These are phyloP conservation scores for Distichodus sexfasciatus DNA, from an alignment of 2,797 vertebrate species.

Conservation along the genomic window DNA sequence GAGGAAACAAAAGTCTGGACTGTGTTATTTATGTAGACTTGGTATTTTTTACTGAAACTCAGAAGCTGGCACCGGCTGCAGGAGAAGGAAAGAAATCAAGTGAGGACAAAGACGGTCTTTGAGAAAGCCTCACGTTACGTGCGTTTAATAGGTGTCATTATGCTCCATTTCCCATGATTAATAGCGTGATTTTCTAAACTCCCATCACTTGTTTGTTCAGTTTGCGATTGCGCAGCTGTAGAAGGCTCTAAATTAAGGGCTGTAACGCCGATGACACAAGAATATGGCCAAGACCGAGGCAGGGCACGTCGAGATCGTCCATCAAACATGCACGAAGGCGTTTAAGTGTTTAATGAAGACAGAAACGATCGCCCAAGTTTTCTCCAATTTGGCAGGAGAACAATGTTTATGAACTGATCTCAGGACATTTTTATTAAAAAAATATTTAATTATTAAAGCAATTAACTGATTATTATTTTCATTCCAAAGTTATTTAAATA, in stretches of 20 bases:
- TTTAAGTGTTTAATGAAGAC: neutral
- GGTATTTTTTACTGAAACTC: neutral
- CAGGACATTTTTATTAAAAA: no score
- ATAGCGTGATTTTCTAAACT: constrained; percentile 47
- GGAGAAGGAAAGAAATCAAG: constrained; percentile 37
- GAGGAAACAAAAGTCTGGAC: no score
- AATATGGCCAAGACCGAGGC: constrained; percentile 8
- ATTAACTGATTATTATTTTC: no score
- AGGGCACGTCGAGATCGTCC: neutral
- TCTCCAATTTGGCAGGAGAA: neutral
- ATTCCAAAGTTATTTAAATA: no score
- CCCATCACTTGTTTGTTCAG: constrained; percentile 35
- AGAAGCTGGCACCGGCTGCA: constrained; percentile 43
- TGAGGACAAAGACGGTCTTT: constrained; percentile 38
- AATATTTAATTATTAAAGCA: no score
- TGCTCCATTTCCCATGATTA: constrained; percentile 52
- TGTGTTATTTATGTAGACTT: constrained; percentile 7
- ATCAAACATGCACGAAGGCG: neutral
- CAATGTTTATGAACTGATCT: no score
- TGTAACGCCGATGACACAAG: constrained; percentile 20
- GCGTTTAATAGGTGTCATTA: constrained; percentile 52
- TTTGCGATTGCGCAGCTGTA: constrained; percentile 24
- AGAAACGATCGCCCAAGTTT: neutral
- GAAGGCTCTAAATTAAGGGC: constrained; percentile 38
- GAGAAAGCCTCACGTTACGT: constrained; percentile 40